Percentiles rank a stretch among this genome's conserved stretches.
Evolutionary conservation across 2,113 vertebrate genomes (phyloP).

Genomic region (Pedionomus torquatus): DNA sequence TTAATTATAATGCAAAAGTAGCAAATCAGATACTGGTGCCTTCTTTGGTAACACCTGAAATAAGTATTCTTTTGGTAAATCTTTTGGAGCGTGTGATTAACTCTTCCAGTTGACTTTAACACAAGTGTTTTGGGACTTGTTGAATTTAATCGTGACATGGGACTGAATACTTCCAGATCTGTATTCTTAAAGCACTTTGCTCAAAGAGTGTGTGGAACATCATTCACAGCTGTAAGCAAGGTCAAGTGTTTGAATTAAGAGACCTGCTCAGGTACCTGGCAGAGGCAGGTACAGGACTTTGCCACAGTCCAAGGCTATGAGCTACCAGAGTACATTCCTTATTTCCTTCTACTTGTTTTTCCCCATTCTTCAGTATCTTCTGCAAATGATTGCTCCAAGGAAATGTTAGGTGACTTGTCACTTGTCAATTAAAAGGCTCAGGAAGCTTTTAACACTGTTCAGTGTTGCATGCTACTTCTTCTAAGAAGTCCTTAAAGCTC

Average conservation of each 20-base stretch:
- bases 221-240: rapidly evolving
- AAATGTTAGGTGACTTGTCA: not conserved
- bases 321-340: not conserved
- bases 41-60: not conserved
- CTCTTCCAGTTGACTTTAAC: not conserved
- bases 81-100: not conserved
- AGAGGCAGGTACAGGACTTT: not conserved
- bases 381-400: not conserved
- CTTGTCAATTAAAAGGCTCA: not conserved
- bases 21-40: not conserved
- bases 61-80: not conserved
- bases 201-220: not conserved
- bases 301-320: not conserved
- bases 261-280: rapidly evolving
- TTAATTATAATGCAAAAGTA: not conserved
- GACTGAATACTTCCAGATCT: not conserved
- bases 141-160: not conserved
- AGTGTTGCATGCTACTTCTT: not conserved
- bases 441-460: not conserved
- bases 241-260: not conserved
- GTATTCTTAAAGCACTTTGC: not conserved
- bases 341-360: not conserved
- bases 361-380: not conserved
- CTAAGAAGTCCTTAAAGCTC: not conserved
- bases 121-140: not conserved